A percentile compares a stretch with the other conserved stretches of the same genome.
phyloP scores from a whole-genome alignment of 2,797 vertebrate species.

The Cetoscarus ocellatus region DNA sequence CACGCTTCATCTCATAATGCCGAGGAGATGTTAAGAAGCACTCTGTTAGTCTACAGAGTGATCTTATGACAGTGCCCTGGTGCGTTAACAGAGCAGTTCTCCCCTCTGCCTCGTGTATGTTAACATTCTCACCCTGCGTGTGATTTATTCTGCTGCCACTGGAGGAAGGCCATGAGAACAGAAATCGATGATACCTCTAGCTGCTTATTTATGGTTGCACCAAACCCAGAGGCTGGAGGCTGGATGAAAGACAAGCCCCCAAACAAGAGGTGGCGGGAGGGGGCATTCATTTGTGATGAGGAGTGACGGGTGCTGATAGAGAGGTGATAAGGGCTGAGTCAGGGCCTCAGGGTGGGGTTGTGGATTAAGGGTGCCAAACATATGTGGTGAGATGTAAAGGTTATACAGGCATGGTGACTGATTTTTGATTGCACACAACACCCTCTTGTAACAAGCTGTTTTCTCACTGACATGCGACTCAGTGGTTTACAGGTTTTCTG shows the following conservation, averaged over 20 bases:
- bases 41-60: neutral
- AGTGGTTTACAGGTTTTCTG: neutral
- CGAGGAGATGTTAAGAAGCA: neutral
- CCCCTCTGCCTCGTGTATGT: conserved; percentile 44
- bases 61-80: neutral
- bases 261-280: conserved; percentile 8
- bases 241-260: conserved; percentile 62
- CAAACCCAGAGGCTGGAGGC: conserved; percentile 59
- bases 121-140: conserved; percentile 42
- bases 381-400: conserved; percentile 18
- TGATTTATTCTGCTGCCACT: conserved; percentile 73
- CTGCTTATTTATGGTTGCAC: conserved; percentile 83
- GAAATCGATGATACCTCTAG: conserved; percentile 80
- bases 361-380: conserved; percentile 7
- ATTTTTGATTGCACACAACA: conserved; percentile 8
- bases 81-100: conserved; percentile 7
- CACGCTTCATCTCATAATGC: neutral
- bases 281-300: conserved; percentile 23
- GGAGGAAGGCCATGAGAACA: conserved; percentile 38
- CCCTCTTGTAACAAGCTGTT: conserved; percentile 4
- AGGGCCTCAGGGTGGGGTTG: conserved; percentile 28
- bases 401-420: conserved; percentile 10
- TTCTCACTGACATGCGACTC: neutral
- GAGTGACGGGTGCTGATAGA: conserved; percentile 37
- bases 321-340: conserved; percentile 52